Base-by-base conservation (phyloP, 2,888 invertebrate species). In the Apodemia zela region DNA sequence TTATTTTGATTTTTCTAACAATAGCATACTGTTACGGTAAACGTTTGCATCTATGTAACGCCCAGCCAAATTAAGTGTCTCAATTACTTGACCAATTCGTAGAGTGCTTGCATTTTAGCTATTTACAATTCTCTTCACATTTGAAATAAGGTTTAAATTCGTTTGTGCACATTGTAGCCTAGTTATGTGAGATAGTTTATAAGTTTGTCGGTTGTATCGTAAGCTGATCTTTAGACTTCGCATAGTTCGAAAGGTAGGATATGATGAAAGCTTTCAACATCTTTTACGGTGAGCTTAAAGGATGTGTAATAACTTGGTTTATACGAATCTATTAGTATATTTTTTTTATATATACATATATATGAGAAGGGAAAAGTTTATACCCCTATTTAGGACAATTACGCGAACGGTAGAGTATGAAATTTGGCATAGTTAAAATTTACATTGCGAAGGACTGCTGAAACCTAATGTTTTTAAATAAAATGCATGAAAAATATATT, bases 61-160 rank as follows among this genome's bases (percentile, higher is more conserved):
- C n/a, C 15, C 6, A 21, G 11, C 17, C 51, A 4, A 51, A 51
- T 18, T 21, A 51, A 51, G 51, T 51, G 51, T 51, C 51, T 65
- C 61, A 65, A 66, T 65, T 54, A 63, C 61, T 61, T 63, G 65
- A 66, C 63, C 65, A 65, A 66, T 63, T 61, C 51, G 65, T 62
- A 54, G 54, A 33, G 35, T 6, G 11, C n/a, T 49, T 18, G 18
- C 17, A 33, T 18, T 18, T 1, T 11, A 49, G n/a, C 25, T 35
- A 66, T 61, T 65, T 58, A 54, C 49, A 42, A 35, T 61, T 59
- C 51, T 65, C 51, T 61, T 18, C 3, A 8, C 11, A 21, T 5
- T 29, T 7, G 7, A 17, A 54, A 45, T 65, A 64, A 59, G 38
- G 66, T 63, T 47, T 25, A 15, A 29, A 61, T 21, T 66, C 21